phyloP scores from a whole-genome alignment of 2,113 vertebrate species.

The Phalacrocorax brasilianus region DNA sequence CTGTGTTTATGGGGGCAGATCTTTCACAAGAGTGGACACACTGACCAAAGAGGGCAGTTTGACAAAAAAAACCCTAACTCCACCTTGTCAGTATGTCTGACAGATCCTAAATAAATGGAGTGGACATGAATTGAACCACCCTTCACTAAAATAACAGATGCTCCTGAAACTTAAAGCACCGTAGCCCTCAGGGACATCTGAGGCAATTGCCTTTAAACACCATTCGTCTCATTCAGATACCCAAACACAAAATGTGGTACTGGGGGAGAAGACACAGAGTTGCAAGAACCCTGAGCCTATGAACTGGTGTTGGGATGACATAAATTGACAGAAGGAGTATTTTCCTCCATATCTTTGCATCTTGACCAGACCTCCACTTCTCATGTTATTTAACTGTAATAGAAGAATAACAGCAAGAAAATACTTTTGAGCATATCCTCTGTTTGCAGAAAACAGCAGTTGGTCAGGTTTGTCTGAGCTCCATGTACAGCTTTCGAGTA shows the following conservation, averaged over 20 bases:
- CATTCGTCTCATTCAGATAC: accelerated
- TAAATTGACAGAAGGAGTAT: background rate
- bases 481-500: accelerated
- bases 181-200: accelerated
- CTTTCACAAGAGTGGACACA: background rate
- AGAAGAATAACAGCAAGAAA: background rate
- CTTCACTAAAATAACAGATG: background rate
- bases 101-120: background rate
- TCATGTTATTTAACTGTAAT: background rate
- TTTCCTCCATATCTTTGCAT: accelerated
- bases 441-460: background rate
- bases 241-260: background rate
- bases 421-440: background rate
- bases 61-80: background rate
- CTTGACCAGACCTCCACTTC: background rate
- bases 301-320: background rate
- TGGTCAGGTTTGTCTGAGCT: background rate
- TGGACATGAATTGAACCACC: background rate
- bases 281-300: background rate
- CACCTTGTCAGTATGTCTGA: background rate
- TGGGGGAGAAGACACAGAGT: accelerated
- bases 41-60: background rate
- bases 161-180: background rate
- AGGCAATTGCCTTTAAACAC: background rate
- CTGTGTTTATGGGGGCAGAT: background rate